Base-by-base conservation (phyloP, 2,113 vertebrate genomes). In the Malurus cyaneus region DNA sequence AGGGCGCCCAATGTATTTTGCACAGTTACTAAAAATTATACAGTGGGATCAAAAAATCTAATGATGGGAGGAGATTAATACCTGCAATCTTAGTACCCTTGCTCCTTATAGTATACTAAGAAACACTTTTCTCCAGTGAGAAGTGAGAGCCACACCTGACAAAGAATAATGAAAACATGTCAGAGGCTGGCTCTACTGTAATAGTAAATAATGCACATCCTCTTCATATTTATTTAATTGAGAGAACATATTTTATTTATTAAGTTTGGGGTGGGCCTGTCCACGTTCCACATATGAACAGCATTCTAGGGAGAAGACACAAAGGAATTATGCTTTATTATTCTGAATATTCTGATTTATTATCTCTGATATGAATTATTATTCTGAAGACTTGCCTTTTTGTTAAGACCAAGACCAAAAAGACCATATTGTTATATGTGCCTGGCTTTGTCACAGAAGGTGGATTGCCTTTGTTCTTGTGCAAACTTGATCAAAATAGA, bases 151-250 rank as follows among this genome's bases (percentile, higher is more conserved):
- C 57, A 64, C 5, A 73, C 53, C 76, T 86, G 85, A 69, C 41
- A 74, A 66, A 74, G 59, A 92, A 78, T 73, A 91, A 80, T 16
- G n/a, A 83, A 88, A 89, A 64, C 18, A 41, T 34, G 39, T 62
- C 61, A 77, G 47, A 80, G 49, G 41, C 67, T 8, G 15, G 16
- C 69, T 80, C 50, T 93, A 56, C 69, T 16, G 1, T 60, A 79
- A 72, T 32, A 93, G 91, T 89, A 91, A 95, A 95, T 93, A 96
- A 95, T 94, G 82, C 85, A 95, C 72, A 80, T 39, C 87, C 60
- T 76, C 88, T 93, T 95, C 46, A 86, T 94, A 93, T 96, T 83
- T 89, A 93, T 96, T 97, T 93, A 95, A 93, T 94, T 84, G 78
- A 96, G 81, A 93, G 89, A 88, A 71, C 26, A 34, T 94, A 24